A percentile compares a stretch with the other conserved stretches of the same genome.
Conservation (phyloP, 1,140 invertebrate genomes). For the Drusus annulatus region DNA sequence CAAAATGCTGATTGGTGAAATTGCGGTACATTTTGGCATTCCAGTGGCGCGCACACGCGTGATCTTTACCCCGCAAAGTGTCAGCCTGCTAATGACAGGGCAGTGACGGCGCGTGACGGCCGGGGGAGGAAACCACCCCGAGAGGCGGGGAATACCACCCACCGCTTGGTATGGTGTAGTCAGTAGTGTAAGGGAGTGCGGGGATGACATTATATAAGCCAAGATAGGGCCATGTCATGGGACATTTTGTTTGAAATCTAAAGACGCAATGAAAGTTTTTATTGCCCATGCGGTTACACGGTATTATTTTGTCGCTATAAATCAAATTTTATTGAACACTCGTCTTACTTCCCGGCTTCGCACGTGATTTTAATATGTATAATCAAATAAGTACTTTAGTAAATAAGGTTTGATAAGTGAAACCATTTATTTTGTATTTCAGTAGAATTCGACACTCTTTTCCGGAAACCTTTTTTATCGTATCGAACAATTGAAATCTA, state of each 20-base stretch:
- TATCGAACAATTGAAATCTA: no score
- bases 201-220: no score
- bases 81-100: slow-evolving; percentile 56
- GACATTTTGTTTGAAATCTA: neutral
- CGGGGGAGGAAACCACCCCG: neutral
- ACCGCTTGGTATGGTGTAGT: neutral
- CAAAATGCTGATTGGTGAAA: no score
- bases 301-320: no score
- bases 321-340: no score
- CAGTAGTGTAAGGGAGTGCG: neutral
- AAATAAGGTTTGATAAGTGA: no score
- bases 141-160: neutral
- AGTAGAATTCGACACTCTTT: no score
- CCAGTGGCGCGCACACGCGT: slow-evolving; percentile 34
- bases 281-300: neutral
- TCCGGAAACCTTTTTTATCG: no score
- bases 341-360: no score
- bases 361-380: no score
- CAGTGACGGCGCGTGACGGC: slow-evolving; percentile 34
- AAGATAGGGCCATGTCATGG: neutral
- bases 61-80: slow-evolving; percentile 51
- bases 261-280: neutral
- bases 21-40: slow-evolving; percentile 2
- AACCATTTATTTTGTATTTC: no score
- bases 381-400: no score